Base-by-base conservation (phyloP, 2,113 vertebrate species). In the Miniopterus natalensis region DNA sequence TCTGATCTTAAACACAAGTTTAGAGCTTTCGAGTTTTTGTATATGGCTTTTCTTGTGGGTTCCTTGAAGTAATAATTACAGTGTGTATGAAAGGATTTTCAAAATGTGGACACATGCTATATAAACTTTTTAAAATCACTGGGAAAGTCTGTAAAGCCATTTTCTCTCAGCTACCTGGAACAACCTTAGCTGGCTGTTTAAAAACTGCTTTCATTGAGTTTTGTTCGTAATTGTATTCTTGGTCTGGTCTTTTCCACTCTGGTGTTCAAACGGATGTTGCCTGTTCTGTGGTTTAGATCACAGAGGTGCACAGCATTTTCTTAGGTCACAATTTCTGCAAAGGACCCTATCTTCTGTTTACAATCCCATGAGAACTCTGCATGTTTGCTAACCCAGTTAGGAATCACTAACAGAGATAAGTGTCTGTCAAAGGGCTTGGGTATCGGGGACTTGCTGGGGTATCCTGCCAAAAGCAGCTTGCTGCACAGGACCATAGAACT, bases 41-140 rank as follows among this genome's bases (percentile, higher is more conserved):
- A 61, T 17, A 21, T 77, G 40, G 47, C 17, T 87, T 88, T 94
- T 85, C n/a, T 81, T 74, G 11, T 73, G 31, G 12, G 27, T 49
- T 74, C 27, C 36, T 92, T 36, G 55, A 79, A 83, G 88, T 84
- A 74, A 89, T n/a, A 88, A 42, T 40, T 53, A 74, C 3, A 20
- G 5, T 59, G 61, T 27, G 8, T 25, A 53, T 78, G 17, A 79
- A 85, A 88, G 15, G 10, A n/a, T 78, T 80, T 92, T 80, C 21
- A 27, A 20, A 63, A 57, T 66, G n/a, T 36, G 85, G 53, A 45
- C 4, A 74, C 1, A 0, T 84, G 51, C 27, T 40, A 1, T 51
- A 65, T 80, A 84, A 84, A 93, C 36, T 84, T 86, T 57, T 23
- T 1, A 74, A 90, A 93, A 86, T 47, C 70, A 70, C 40, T 17